phyloP scores from a whole-genome alignment of 2,113 vertebrate genomes.

The Tenebrosternarchus preto region DNA sequence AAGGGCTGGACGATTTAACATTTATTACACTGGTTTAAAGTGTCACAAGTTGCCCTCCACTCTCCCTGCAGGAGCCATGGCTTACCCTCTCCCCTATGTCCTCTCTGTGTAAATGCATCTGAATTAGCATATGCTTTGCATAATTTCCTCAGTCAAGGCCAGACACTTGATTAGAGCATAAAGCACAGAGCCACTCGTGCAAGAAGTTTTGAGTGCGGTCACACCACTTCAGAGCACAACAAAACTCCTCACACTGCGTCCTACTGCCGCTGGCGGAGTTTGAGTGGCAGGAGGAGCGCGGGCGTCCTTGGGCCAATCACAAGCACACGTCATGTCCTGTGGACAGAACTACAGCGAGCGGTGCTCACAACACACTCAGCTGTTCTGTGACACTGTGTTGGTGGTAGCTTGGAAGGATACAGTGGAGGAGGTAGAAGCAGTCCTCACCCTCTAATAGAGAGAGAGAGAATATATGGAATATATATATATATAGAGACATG shows the following conservation, averaged over 20 bases:
- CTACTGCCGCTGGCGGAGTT: not conserved
- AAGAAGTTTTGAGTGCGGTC: constrained; percentile 1
- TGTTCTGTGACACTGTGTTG: too few relatives aligned
- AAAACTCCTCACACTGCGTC: not conserved
- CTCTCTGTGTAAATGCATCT: not conserved
- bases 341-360: too few relatives aligned
- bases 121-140: constrained; percentile 20
- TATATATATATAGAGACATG: too few relatives aligned
- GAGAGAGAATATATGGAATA: too few relatives aligned
- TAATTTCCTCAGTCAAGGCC: constrained; percentile 3
- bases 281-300: too few relatives aligned
- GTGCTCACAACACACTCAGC: too few relatives aligned
- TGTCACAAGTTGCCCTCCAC: not conserved
- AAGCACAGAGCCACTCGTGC: not conserved
- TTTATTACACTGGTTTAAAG: not conserved
- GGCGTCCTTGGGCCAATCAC: too few relatives aligned
- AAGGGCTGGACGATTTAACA: not conserved
- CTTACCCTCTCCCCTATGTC: not conserved
- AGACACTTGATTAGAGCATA: constrained; percentile 9
- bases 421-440: too few relatives aligned
- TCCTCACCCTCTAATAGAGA: too few relatives aligned
- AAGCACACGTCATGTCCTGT: too few relatives aligned
- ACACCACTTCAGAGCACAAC: not conserved
- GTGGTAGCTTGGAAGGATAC: too few relatives aligned
- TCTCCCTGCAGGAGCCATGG: not conserved